Evolutionary conservation across 1,140 invertebrate genomes (phyloP), one percentile per base, ranked within the genome.

Genomic region (Drosophila chauvacae): DNA sequence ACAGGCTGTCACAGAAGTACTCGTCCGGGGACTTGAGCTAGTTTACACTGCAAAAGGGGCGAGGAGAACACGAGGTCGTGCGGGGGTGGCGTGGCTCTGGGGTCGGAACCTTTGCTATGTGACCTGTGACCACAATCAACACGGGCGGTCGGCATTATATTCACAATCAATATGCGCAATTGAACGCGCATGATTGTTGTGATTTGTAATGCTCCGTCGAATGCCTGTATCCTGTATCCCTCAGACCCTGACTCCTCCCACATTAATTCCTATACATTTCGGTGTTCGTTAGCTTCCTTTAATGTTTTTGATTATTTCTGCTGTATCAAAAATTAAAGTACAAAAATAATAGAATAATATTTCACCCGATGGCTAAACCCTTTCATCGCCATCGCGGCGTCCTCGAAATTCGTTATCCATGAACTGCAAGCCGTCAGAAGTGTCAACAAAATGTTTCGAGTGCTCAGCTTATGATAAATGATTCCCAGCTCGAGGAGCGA

Each of bases 131-230:
- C 80, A 80, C 72, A 90, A 90, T 84, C 77, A 84, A 84, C 84
- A 72, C 77, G 64, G 45, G 35, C 45, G 60, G 35, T 62, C 42
- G 66, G 68, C 71, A 75, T 84, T 90, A 81, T 80, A 63, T 72
- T 74, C 73, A 84, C 84, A 88, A 88, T 88, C 84, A 88, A 90
- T 88, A 88, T 88, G 84, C 84, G 65, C 84, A 88, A 88, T 88
- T 88, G 84, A 84, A 90, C 80, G 62, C 63, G 47, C 73, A 65
- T 88, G 77, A 90, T 90, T 90, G 80, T 90, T 90, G 80, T 88
- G 85, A 88, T 88, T 84, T 81, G 73, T 68, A 56, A 63, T 47
- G 51, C 45, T 70, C 47, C 26, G 50, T 26, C 53, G 64, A 51
- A 26, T 55, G 55, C 23, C 44, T 56, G 35, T 35, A n/a, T 42